phyloP scores from a whole-genome alignment of 2,113 vertebrate genomes.

The Natator depressus region DNA sequence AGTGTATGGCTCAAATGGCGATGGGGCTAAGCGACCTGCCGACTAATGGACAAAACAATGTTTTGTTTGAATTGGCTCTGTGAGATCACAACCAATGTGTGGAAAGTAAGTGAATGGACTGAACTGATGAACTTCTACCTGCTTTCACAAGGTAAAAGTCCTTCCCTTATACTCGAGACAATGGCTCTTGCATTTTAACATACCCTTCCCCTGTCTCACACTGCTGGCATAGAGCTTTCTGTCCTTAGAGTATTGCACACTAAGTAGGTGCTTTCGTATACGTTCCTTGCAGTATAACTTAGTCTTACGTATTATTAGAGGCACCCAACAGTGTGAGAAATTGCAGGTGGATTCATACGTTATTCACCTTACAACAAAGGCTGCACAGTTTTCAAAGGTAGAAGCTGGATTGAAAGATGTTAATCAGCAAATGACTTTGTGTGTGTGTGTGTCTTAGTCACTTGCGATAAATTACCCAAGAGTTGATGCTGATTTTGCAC shows the following conservation, averaged over 20 bases:
- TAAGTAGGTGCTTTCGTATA: not conserved
- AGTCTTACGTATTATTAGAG: not conserved
- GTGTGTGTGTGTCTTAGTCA: not conserved
- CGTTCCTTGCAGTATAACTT: not conserved
- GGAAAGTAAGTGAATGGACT: not conserved
- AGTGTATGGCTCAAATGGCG: not conserved
- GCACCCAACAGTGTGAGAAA: not conserved
- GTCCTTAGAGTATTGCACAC: not conserved
- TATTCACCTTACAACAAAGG: not conserved
- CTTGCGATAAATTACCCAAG: not conserved
- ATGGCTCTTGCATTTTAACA: not conserved
- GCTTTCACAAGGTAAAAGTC: not conserved
- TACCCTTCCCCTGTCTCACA: not conserved
- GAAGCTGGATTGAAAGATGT: not conserved
- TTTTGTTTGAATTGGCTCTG: not conserved
- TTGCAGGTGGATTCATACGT: not conserved
- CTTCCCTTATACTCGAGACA: not conserved
- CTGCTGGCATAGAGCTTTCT: not conserved
- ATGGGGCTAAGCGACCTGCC: not conserved
- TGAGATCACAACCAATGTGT: no score
- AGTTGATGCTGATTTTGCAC: not conserved
- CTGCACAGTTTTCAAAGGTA: not conserved
- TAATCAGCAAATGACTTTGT: not conserved
- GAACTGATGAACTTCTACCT: not conserved
- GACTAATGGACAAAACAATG: not conserved